Base-by-base conservation (phyloP, 2,888 invertebrate genomes). In the Lamellibrachia columna region DNA sequence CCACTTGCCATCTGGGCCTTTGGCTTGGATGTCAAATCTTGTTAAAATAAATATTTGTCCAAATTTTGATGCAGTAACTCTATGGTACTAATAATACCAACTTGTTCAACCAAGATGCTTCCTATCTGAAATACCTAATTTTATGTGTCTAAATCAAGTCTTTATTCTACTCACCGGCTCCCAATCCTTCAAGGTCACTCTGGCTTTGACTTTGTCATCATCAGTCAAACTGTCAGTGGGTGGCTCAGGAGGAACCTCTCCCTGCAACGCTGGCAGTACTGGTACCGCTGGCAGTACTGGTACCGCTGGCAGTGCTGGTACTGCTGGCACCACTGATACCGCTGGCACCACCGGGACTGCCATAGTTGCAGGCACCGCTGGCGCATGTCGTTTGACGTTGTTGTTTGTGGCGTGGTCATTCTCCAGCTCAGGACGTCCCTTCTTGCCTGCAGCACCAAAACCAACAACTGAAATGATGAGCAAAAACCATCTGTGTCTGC, bases 121-220 rank as follows among this genome's bases (percentile, higher is more conserved):
- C 40, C 40, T 40, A 90, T n/a, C 15, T 90, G n/a, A 90, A 91
- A 91, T 91, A 91, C 15, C 15, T 28, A 91, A 11, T 22, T 11
- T 11, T 91, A 40, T n/a, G 91, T 91, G 11, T 91, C 40, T 91
- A 91, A 91, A 53, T 53, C 52, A 55, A 52, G 55, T 22, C 6
- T 22, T 75, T 7, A 3, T 9, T 55, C 55, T 55, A 93, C 94
- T 93, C 53, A 96, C 96, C n/a, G 96, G 96, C 93, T 96, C 95
- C 96, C 96, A 96, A 92, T 95, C 93, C 15, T 93, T 95, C 15
- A 95, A 94, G 93, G 95, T 96, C 93, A 95, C 94, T 92, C 95
- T 95, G 7, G 95, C 94, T 91, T 94, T 94, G 8, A 94, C 94
- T 53, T 92, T 90, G n/a, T 93, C 93, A 55, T 94, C 94, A 52